phyloP scores from a whole-genome alignment of 2,797 vertebrate species.

The Lagodon rhomboides region DNA sequence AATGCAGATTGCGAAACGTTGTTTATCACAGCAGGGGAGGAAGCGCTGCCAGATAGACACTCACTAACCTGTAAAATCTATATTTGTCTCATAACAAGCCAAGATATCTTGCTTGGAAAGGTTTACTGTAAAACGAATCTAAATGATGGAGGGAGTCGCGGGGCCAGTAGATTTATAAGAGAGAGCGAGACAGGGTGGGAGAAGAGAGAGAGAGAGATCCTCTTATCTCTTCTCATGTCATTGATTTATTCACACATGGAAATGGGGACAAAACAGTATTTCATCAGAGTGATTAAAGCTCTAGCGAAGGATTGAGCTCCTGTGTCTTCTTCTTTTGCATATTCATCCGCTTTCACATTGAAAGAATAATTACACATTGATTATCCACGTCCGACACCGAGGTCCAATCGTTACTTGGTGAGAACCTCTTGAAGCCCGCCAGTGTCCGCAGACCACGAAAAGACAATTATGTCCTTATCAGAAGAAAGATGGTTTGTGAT shows the following conservation, averaged over 20 bases:
- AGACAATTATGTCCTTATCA: conserved; percentile 41
- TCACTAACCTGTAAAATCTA: conserved; percentile 51
- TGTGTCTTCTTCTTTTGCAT: conserved; percentile 60
- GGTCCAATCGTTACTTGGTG: conserved; percentile 48
- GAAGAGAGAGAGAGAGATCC: conserved; percentile 15
- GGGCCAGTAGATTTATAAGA: conserved; percentile 38
- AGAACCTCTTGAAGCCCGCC: conserved; percentile 33
- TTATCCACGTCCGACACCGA: conserved; percentile 55
- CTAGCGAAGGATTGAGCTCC: conserved; percentile 53
- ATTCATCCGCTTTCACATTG: conserved; percentile 68
- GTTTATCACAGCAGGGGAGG: conserved; percentile 37
- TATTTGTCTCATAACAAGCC: conserved; percentile 52
- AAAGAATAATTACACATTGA: conserved; percentile 78
- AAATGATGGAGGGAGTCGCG: conserved; percentile 49
- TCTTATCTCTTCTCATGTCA: conserved; percentile 55
- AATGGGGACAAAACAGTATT: conserved; percentile 68
- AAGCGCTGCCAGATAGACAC: conserved; percentile 20
- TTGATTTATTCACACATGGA: conserved; percentile 68
- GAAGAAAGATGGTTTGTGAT: conserved; percentile 27
- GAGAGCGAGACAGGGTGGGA: background rate
- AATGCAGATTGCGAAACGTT: conserved; percentile 49
- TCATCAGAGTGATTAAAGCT: conserved; percentile 73
- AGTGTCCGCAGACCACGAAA: conserved; percentile 15
- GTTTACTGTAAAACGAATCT: conserved; percentile 49
- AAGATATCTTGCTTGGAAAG: conserved; percentile 54